Percentiles rank a stretch among this genome's conserved stretches.
Conservation (phyloP, 2,797 vertebrate genomes). For the Pseudochromis fuscus region DNA sequence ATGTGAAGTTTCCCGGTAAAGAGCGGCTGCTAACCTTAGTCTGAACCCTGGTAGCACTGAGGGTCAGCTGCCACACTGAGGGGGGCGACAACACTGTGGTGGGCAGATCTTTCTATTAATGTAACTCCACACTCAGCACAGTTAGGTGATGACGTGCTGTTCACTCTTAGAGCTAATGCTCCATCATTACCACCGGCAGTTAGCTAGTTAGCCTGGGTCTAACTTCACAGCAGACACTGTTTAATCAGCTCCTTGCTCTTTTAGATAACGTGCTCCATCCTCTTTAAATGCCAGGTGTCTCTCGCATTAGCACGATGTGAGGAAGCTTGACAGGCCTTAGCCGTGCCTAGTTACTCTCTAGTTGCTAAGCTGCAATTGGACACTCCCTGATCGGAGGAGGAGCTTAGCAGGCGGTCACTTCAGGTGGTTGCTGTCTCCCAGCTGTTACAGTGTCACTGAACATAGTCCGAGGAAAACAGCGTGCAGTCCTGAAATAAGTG, state of each 20-base stretch:
- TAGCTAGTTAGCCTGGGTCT: neutral
- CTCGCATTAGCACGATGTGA: neutral
- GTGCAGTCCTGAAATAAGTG: constrained; percentile 32
- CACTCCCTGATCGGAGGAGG: neutral
- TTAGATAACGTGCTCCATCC: neutral
- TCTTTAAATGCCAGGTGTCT: constrained; percentile 10
- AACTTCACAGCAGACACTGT: neutral
- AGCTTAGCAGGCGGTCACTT: constrained; percentile 8
- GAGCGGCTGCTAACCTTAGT: no score
- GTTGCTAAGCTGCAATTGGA: constrained; percentile 24
- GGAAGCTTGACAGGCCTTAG: constrained; percentile 21
- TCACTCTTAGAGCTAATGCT: neutral
- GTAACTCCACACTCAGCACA: neutral
- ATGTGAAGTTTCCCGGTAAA: no score
- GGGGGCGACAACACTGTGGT: no score
- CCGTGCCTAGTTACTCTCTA: neutral
- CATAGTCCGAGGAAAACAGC: constrained; percentile 22
- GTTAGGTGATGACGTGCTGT: no score
- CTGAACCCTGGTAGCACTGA: neutral
- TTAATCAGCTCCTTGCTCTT: neutral
- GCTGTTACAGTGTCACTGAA: constrained; percentile 26
- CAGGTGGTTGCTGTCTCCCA: constrained; percentile 9
- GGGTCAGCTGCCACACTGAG: neutral
- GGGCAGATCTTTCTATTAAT: neutral
- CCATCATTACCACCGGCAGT: neutral